Conservation (phyloP, 2,113 vertebrate genomes). For the Phalacrocorax pelagicus region DNA sequence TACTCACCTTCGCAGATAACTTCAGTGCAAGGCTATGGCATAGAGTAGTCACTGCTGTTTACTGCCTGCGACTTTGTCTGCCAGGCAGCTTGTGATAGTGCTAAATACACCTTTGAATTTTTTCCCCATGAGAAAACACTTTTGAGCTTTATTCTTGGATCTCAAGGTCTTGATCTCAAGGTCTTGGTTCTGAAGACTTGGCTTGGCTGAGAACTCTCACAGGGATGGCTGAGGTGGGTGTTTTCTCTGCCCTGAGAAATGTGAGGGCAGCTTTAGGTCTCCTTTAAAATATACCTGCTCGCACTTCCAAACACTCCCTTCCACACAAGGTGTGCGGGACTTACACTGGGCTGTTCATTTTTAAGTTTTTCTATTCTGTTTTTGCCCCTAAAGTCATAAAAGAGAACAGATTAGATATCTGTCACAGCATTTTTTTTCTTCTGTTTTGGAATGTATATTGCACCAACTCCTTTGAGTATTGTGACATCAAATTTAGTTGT, state of each 20-base stretch:
- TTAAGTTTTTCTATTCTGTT: background rate
- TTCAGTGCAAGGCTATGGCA: background rate
- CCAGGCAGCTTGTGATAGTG: background rate
- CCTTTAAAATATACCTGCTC: background rate
- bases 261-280: background rate
- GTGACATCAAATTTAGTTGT: background rate
- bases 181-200: background rate
- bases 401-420: background rate
- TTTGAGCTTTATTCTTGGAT: background rate
- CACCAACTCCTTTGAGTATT: background rate
- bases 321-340: background rate
- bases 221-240: background rate
- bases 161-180: background rate
- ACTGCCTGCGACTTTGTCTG: background rate
- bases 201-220: background rate
- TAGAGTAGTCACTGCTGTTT: background rate
- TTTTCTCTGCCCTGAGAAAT: background rate
- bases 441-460: background rate
- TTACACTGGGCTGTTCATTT: background rate
- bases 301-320: background rate
- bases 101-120: background rate
- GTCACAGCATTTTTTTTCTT: background rate
- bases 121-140: background rate
- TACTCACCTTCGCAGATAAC: background rate
- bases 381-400: background rate